These are phyloP conservation scores for Gortyna flavago DNA, from an alignment of 2,888 invertebrate species.

Conservation along the genomic window DNA sequence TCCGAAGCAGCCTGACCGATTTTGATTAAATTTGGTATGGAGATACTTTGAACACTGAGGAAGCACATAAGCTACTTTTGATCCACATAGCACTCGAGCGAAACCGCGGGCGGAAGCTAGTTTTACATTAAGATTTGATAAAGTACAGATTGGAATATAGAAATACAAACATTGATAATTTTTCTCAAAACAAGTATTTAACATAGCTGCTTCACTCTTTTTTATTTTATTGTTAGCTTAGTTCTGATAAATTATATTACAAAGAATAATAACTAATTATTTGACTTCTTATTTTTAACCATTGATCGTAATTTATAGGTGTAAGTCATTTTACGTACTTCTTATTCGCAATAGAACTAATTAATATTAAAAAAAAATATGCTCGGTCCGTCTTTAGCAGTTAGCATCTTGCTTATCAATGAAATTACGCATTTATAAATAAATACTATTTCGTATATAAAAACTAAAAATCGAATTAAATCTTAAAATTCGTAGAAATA, in stretches of 20 bases:
- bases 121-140: background rate
- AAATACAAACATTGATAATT: background rate
- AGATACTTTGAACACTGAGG: background rate
- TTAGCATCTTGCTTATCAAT: background rate
- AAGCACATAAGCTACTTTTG: background rate
- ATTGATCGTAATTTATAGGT: background rate
- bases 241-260: background rate
- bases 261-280: background rate
- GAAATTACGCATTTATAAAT: background rate
- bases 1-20: background rate
- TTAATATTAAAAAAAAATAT: too few relatives aligned
- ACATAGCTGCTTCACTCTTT: background rate
- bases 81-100: background rate
- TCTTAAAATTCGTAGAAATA: background rate
- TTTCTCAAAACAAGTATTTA: background rate
- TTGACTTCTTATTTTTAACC: background rate
- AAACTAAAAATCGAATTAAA: background rate
- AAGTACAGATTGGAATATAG: too few relatives aligned
- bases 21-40: background rate
- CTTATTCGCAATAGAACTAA: too few relatives aligned
- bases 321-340: background rate
- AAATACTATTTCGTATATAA: background rate
- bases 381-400: too few relatives aligned
- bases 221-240: background rate
- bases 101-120: background rate